phyloP scores from a whole-genome alignment of 2,888 invertebrate genomes.

The Minunthozetes semirufus region DNA sequence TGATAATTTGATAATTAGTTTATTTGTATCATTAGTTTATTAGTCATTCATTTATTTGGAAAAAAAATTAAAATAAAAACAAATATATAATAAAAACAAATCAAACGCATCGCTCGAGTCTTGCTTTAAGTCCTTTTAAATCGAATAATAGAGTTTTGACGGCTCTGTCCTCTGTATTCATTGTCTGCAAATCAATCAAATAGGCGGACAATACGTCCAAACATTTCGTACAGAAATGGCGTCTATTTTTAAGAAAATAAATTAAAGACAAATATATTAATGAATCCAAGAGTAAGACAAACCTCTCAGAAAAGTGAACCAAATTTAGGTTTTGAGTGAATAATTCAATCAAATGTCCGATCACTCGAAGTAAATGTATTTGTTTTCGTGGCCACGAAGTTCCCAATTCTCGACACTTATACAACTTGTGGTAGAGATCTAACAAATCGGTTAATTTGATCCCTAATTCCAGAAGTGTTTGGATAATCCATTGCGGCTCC shows the following conservation, averaged over 20 bases:
- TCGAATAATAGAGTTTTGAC: background rate
- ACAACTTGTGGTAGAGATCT: conserved; percentile 70
- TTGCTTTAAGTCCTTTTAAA: background rate
- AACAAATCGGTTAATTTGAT: conserved; percentile 68
- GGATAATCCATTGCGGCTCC: conserved; percentile 60
- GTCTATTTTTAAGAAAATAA: conserved; percentile 51
- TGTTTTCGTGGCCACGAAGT: conserved; percentile 71
- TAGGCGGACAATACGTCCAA: conserved; percentile 68
- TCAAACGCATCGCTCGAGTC: background rate
- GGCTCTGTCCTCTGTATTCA: conserved; percentile 45
- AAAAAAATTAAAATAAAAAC: background rate
- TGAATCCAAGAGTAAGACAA: conserved; percentile 27
- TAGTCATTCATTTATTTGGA: background rate
- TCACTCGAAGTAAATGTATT: conserved; percentile 71
- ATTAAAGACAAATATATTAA: background rate
- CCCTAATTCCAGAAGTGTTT: conserved; percentile 66
- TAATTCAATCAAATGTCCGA: conserved; percentile 63
- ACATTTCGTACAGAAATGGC: conserved; percentile 61
- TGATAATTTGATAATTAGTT: background rate
- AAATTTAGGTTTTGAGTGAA: conserved; percentile 60
- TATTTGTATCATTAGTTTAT: background rate
- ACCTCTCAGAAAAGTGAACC: conserved; percentile 54
- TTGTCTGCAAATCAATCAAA: conserved; percentile 64
- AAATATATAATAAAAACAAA: background rate
- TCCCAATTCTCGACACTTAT: conserved; percentile 71